Base-by-base conservation (phyloP, 2,113 vertebrate genomes). In the Peromyscus californicus region DNA sequence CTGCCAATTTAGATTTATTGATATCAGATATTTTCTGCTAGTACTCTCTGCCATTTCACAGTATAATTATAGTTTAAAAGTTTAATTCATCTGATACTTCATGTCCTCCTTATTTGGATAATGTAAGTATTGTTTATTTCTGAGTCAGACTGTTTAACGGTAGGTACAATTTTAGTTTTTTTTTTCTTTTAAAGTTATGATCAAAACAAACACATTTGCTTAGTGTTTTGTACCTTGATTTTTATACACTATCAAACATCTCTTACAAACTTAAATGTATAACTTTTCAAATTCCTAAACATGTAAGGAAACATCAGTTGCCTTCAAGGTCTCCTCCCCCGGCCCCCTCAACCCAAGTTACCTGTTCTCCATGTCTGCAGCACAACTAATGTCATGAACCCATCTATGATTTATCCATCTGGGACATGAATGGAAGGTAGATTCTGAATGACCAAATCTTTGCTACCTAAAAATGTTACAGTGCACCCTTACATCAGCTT, bases 171-270 rank as follows among this genome's bases (percentile, higher is more conserved):
- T 61, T 78, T 48, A 39, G 15, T 72, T 75, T 39, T 19, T 75
- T 39, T 19, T 87, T 36, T 88, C 89, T 45, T 45, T 89, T 42
- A 5, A 86, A 90, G 29, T 51, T 87, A 92, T 70, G 72, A 31
- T 63, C 93, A 85, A 85, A 45, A 61, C 39, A 87, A 85, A 83
- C 48, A 86, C 5, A 90, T 87, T 87, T 95, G 67, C n/a, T 92
- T 86, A 84, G 13, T 26, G 12, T 94, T 82, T 72, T 87, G 29
- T 65, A 75, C 36, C 42, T 76, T 89, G 11, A 69, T n/a, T 74
- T 93, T 78, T 86, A 17, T 16, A 31, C 36, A 21, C 0, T 61
- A 54, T 90, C 74, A 67, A 94, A 85, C 21, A 67, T 76, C 45
- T 90, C 19, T 69, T 92, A 24, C 17, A 63, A n/a, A 74, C 24